phyloP scores from a whole-genome alignment of 2,113 vertebrate genomes.

The Anolis sagrei region DNA sequence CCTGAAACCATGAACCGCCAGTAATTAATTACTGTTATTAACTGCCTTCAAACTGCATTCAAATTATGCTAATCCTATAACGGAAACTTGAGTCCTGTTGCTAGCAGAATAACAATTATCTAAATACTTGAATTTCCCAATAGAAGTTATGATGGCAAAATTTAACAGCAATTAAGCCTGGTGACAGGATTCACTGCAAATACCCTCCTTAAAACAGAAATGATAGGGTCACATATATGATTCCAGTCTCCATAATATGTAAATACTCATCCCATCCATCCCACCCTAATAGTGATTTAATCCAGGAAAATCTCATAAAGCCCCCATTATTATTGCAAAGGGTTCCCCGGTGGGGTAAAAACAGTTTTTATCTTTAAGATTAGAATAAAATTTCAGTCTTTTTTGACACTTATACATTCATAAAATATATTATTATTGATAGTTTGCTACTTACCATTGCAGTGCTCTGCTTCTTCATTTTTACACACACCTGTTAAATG shows the following conservation, averaged over 20 bases:
- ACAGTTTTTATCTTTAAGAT: not conserved
- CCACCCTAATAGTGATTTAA: not conserved
- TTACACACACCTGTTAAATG: slow-evolving; percentile 51
- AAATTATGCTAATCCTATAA: no score
- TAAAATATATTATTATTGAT: not conserved
- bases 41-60: no score
- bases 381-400: not conserved
- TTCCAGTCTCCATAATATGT: not conserved
- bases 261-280: not conserved
- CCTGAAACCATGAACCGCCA: no score
- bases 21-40: not conserved
- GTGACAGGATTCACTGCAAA: not conserved
- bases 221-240: not conserved
- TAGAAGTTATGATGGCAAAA: not conserved
- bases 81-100: not conserved
- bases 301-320: not conserved
- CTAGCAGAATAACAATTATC: not conserved
- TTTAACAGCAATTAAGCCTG: not conserved
- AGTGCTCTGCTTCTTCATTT: slow-evolving; percentile 23
- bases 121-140: not conserved
- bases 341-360: not conserved
- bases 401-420: not conserved
- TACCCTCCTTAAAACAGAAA: not conserved
- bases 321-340: not conserved
- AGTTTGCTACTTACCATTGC: slow-evolving; percentile 50